Evolutionary conservation across 2,888 invertebrate genomes (phyloP).

Genomic region (Megastigmus dorsalis): DNA sequence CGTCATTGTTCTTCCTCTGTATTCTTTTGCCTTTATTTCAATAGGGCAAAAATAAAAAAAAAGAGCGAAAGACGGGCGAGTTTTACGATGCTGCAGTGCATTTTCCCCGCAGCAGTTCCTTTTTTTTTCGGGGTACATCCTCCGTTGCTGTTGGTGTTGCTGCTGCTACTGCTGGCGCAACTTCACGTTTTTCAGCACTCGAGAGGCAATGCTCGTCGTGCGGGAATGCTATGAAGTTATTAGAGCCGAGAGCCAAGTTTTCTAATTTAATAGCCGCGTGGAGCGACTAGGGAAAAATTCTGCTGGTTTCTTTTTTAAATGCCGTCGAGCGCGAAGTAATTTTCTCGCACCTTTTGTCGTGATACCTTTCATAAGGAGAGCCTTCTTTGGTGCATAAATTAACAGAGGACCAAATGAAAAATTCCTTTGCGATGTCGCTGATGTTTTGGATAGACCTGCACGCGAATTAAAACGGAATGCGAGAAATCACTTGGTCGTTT

Average conservation of each 20-base stretch:
- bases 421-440: too few species aligned
- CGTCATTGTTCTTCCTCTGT: constrained; percentile 3
- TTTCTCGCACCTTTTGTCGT: background rate
- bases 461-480: too few species aligned
- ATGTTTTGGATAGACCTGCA: too few species aligned
- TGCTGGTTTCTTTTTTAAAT: background rate
- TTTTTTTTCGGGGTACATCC: background rate
- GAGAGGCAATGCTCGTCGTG: too few species aligned
- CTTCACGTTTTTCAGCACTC: too few species aligned
- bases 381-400: too few species aligned
- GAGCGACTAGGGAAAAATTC: background rate
- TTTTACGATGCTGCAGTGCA: constrained; percentile 19
- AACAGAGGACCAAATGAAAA: too few species aligned
- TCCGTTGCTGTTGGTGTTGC: background rate
- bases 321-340: background rate
- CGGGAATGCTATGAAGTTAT: constrained; percentile 3
- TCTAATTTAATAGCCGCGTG: constrained; percentile 35
- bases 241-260: constrained; percentile 18
- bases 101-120: background rate
- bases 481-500: too few species aligned
- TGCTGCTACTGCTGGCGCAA: background rate
- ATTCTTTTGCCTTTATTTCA: background rate
- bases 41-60: too few species aligned
- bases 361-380: too few species aligned
- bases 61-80: background rate